A percentile compares a stretch with the other conserved stretches of the same genome.
phyloP scores from a whole-genome alignment of 2,888 invertebrate species.

The Plagodis pulveraria region DNA sequence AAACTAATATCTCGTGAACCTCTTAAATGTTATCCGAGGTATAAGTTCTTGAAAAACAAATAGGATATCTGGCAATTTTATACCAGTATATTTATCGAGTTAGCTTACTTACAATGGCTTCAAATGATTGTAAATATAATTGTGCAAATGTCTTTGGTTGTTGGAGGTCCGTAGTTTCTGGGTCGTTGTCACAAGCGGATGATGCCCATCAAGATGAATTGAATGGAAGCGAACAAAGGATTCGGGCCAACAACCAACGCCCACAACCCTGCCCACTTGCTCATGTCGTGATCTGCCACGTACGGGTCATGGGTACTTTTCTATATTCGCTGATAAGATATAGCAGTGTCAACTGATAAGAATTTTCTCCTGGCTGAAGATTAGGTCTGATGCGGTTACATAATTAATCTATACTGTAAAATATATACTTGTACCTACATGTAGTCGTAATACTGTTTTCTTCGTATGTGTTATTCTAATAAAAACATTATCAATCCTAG shows the following conservation, averaged over 20 bases:
- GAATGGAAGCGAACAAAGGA: constrained; percentile 54
- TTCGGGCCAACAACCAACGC: constrained; percentile 59
- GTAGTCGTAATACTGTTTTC: too few relatives aligned
- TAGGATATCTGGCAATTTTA: too few relatives aligned
- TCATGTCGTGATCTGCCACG: constrained; percentile 25
- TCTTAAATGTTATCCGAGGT: too few relatives aligned
- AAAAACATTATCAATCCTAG: too few relatives aligned
- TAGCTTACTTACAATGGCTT: too few relatives aligned
- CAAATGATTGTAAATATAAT: constrained; percentile 1
- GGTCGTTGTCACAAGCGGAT: constrained; percentile 52
- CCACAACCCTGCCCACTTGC: constrained; percentile 49
- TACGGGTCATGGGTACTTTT: constrained; percentile 25
- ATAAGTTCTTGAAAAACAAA: too few relatives aligned
- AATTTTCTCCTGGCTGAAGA: constrained; percentile 9
- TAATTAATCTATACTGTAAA: constrained; percentile 1
- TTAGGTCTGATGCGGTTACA: constrained; percentile 5
- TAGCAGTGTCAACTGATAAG: constrained; percentile 23
- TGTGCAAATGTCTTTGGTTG: constrained; percentile 14
- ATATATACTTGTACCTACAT: not conserved
- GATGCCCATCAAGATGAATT: constrained; percentile 53
- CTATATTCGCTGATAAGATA: constrained; percentile 29
- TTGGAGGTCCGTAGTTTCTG: constrained; percentile 35
- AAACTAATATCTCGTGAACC: too few relatives aligned
- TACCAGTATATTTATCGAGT: too few relatives aligned
- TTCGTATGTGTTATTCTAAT: too few relatives aligned